Base-by-base conservation (phyloP, 2,888 invertebrate species). In the Drosophila prostipennis region DNA sequence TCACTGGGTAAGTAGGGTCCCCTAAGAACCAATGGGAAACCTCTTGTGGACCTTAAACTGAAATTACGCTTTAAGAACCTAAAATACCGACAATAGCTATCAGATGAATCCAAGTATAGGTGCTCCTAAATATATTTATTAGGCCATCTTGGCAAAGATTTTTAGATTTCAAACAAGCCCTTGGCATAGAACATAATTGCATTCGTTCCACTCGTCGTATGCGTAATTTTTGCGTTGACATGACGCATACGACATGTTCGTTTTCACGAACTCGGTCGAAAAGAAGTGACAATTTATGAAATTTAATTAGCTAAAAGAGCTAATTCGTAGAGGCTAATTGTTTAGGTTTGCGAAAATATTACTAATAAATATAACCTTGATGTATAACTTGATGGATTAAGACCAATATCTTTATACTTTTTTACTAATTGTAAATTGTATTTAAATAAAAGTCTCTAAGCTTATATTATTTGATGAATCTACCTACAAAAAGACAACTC, bases 1-100 rank as follows among this genome's bases (percentile, higher is more conserved):
- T 90, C 10, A 73, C 88, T 58, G 89, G 91, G 92, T 91, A 85
- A 86, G 89, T 43, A 26, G 7, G 2, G 19, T 3, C 13, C 6
- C 6, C 11, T 7, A 3, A 7, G 3, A 43, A 11, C 23, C 13
- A 43, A 13, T 45, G 3, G 5, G n/a, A 13, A 13, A 6, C 8
- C 16, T 2, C 14, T 16, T 4, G 16, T 0, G 1, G 40, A 40
- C 16, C 16, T 13, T 43, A 1, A n/a, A 8, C 26, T 45, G 19
- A 19, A 19, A 19, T 2, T 2, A 19, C 2, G 1, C 19, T 19
- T 19, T 5, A 4, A 26, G 6, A 2, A 3, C 13, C 34, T 3
- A 8, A 26, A 29, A 46, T 29, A 48, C 3, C 16, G 4, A 10
- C 6, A 46, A 11, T 19, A 34, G 13, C 16, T 29, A 11, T 4